Conservation (phyloP, 2,888 invertebrate species). For the Ethmia dodecea region DNA sequence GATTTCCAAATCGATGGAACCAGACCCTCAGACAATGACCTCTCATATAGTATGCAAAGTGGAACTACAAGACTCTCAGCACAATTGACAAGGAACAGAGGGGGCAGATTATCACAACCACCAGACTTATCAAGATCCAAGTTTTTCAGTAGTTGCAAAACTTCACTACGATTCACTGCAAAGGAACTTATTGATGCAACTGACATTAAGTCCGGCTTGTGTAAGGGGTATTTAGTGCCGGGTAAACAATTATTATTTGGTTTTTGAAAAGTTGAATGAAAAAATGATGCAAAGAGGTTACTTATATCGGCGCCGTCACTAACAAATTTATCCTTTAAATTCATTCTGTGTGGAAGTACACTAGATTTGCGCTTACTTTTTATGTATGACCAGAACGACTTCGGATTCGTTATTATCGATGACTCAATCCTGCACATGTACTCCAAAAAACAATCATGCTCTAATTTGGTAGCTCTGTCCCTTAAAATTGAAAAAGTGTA, state of each 20-base stretch:
- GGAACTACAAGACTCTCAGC: too few relatives aligned
- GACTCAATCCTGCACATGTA: constrained; percentile 3
- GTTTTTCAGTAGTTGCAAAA: too few relatives aligned
- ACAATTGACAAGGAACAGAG: too few relatives aligned
- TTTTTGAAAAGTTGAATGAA: constrained; percentile 1
- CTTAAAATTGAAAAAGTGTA: background rate
- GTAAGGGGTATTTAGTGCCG: background rate
- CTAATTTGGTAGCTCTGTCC: background rate
- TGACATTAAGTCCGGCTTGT: background rate
- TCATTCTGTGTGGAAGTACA: background rate
- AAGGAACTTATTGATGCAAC: too few relatives aligned
- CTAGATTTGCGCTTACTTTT: constrained; percentile 4
- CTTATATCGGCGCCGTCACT: background rate
- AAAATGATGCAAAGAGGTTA: constrained; percentile 3
- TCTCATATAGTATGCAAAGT: too few relatives aligned
- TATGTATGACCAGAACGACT: constrained; percentile 7
- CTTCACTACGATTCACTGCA: too few relatives aligned
- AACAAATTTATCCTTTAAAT: background rate
- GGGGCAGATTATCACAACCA: too few relatives aligned
- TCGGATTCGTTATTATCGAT: constrained; percentile 3
- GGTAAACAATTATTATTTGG: background rate
- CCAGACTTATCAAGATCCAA: too few relatives aligned
- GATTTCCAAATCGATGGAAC: too few relatives aligned
- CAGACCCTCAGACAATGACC: too few relatives aligned
- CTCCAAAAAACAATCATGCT: constrained; percentile 1